Evolutionary conservation across 2,888 invertebrate species (phyloP), one percentile per base, ranked within the genome.

Genomic region (Drosophila seclusa): DNA sequence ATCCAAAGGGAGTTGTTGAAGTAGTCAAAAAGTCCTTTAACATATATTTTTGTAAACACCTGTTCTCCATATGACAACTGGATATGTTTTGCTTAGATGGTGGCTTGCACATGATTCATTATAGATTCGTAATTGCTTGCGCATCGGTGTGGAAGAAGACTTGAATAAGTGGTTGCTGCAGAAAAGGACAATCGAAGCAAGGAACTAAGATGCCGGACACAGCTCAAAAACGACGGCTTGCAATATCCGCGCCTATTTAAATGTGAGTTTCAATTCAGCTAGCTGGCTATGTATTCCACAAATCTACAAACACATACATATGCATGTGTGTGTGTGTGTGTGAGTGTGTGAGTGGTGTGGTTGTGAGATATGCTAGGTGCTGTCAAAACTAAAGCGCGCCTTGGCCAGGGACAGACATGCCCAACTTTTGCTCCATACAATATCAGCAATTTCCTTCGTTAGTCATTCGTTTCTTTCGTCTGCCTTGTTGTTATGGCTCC

Each of bases 391-490:
- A 85, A 85, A 85, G 81, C 83, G 88, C 86, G 81, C 78, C 68
- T 70, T 73, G 82, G 82, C 85, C 81, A 83, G 78, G 74, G 73
- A 83, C 87, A 77, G 81, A 88, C 89, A 86, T 81, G 73, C 74
- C 75, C 81, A 85, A 86, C 83, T 88, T 88, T 87, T 81, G 81
- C 79, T 76, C 81, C 83, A 84, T 80, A 87, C 87, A 87, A 89
- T 89, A 87, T 87, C 87, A 87, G 87, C 87, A 89, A 89, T 87
- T 87, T 87, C 89, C 87, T 87, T 87, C 87, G 89, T 89, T 87
- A 81, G 87, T 82, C 88, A 87, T 87, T 85, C 81, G 85, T 77
- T 89, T 85, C 85, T 87, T 87, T 80, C 76, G 80, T 70, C 82
- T 64, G 81, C 79, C 81, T 78, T 73, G 78, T 86, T 80, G 74